These are phyloP conservation scores for Dryomyza anilis DNA, from an alignment of 2,888 invertebrate species.

Conservation along the genomic window DNA sequence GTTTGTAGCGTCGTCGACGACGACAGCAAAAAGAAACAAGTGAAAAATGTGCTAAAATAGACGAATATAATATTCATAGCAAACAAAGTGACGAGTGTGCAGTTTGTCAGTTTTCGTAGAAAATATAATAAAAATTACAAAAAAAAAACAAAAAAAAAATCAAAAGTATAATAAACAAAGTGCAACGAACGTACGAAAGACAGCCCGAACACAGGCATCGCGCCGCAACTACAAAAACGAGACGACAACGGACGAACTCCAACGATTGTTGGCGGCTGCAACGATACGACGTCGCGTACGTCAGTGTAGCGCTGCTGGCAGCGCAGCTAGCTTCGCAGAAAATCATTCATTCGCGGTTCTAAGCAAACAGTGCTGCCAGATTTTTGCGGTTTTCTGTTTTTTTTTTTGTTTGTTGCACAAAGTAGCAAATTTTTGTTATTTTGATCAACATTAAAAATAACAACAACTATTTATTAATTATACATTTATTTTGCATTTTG, in stretches of 20 bases:
- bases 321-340: conserved; percentile 33
- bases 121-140: conserved; percentile 8
- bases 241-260: conserved; percentile 19
- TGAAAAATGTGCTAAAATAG: conserved; percentile 30
- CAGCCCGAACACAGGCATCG: background rate
- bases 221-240: conserved; percentile 31
- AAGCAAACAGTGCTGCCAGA: no score
- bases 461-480: conserved; percentile 8
- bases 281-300: conserved; percentile 34
- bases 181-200: background rate
- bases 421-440: background rate
- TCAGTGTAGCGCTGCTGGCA: conserved; percentile 23
- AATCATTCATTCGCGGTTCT: no score
- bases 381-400: conserved; percentile 6
- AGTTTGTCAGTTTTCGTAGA: conserved; percentile 14
- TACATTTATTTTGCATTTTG: conserved; percentile 23
- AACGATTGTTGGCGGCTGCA: conserved; percentile 40
- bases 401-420: background rate
- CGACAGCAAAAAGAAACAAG: conserved; percentile 5
- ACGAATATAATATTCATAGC: conserved; percentile 24
- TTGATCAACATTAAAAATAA: conserved; percentile 8
- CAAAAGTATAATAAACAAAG: background rate
- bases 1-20: no score
- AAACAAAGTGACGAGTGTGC: conserved; percentile 10
- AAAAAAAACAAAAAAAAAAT: background rate